Evolutionary conservation across 1,140 invertebrate species (phyloP).

Genomic region (Dendrolimus punctatus): DNA sequence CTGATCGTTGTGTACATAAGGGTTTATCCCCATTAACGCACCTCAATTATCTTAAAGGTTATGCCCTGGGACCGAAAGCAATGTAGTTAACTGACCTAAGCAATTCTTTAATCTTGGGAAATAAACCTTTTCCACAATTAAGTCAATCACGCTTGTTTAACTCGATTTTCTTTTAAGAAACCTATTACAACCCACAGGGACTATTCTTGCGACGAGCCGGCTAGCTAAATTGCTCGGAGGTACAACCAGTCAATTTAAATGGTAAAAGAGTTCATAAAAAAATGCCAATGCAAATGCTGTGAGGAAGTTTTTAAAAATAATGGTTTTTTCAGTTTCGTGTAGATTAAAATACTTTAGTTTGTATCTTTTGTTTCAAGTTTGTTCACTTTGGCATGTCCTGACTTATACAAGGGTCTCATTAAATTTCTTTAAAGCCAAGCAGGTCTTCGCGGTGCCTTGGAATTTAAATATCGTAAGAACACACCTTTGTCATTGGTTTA

Average conservation of each 20-base stretch:
- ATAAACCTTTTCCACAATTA: conserved; percentile 53
- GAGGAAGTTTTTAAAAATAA: conserved; percentile 6
- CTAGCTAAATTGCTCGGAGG: conserved; percentile 57
- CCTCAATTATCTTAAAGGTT: conserved; percentile 1
- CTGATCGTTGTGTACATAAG: no score
- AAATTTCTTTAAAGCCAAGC: no score
- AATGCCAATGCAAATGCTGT: conserved; percentile 37
- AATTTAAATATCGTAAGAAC: no score
- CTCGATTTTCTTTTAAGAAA: conserved; percentile 63
- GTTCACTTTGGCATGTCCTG: no score
- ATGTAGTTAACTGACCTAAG: conserved; percentile 22
- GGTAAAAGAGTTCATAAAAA: conserved; percentile 59
- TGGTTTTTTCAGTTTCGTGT: conserved; percentile 7
- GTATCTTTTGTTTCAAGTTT: neutral
- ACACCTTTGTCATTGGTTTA: no score
- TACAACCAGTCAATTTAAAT: conserved; percentile 64
- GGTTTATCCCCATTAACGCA: neutral
- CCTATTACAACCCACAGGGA: conserved; percentile 60
- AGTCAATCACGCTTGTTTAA: conserved; percentile 65
- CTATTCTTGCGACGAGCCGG: conserved; percentile 44
- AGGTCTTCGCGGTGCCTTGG: no score
- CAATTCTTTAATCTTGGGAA: conserved; percentile 48
- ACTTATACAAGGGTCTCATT: no score
- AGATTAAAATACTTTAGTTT: neutral
- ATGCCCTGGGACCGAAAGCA: conserved; percentile 9